Base-by-base conservation (phyloP, 2,888 invertebrate genomes). In the Pemphredon lugubris region DNA sequence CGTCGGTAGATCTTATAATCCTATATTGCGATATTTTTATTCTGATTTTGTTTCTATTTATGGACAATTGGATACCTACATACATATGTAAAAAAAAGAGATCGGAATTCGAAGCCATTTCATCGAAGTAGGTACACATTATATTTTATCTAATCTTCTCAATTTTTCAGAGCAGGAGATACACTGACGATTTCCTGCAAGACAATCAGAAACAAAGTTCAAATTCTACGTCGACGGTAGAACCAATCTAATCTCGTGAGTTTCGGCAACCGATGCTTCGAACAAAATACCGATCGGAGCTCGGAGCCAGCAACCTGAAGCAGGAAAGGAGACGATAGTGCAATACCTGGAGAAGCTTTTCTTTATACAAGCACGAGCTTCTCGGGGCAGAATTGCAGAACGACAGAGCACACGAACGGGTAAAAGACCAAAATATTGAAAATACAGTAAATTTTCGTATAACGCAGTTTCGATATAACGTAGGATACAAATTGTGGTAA, bases 301-400 rank as follows among this genome's bases (percentile, higher is more conserved):
- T 40, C 23, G 9, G 42, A 20, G 3, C 16, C 54, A 40, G 34
- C 73, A 73, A 72, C 53, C 71, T 73, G 73, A 73, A 66, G 73
- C 66, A 30, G 32, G 55, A 66, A 60, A 47, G 39, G 39, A 34
- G 37, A 60, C 58, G n/a, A 14, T 57, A 51, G 53, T 71, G 69
- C 65, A 66, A 63, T 55, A 67, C 55, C 26, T 58, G 53, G 53
- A 72, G 53, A 63, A 14, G 2, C 3, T 23, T 59, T 60, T 30
- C 58, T 70, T 47, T 45, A 16, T 34, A 14, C 61, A 61, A 18
- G 30, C 47, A 20, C 44, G 30, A 48, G 16, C 39, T 34, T 40
- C 45, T 37, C 47, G 20, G 50, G 42, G 23, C 75, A 82, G 81
- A 69, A 80, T 77, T 76, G 65, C 73, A 70, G 73, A 58, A 64